Evolutionary conservation across 2,888 invertebrate genomes (phyloP), one percentile per base, ranked within the genome.

Genomic region (Teleogryllus oceanicus): DNA sequence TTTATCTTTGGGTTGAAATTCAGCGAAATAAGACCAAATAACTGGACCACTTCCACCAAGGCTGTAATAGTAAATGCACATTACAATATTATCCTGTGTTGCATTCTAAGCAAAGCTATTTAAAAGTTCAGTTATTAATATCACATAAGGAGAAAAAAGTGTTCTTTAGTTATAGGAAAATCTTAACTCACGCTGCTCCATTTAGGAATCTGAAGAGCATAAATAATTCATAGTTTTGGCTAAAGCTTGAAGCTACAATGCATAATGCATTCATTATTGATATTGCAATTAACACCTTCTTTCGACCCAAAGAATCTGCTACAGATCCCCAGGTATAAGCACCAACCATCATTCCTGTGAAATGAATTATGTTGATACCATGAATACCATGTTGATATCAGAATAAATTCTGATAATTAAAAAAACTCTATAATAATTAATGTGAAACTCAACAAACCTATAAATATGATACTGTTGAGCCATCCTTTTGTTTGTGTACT

Each of bases 11-110:
- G 96, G 96, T 88, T 97, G 96, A 88, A 97, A 97, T 88, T 97
- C 97, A 82, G 96, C 95, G 88, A 96, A 97, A 88, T 97, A 97
- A 37, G 96, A 95, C 95, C 96, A 97, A 87, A 97, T 95, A 83
- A 97, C 96, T 81, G 97, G 97, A 86, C 96, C 94, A 85, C 94
- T 95, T 83, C 95, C 95, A 84, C 95, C 95, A 84, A 95, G 91
- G 83, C 95, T 95, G 87, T 78, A 89, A 88, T 78, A 82, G n/a
- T 16, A 62, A 18, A 62, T 37, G 8, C 5, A 37, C 5, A 37
- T 37, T 37, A 37, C 37, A 37, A 37, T 37, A 37, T 37, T 37
- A 37, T 37, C 37, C 8, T 8, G 37, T 37, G 37, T 37, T 37
- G 37, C 37, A 8, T 37, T 5, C 8, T 1, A 37, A 37, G 37